Conservation (phyloP, 2,888 invertebrate genomes). For the Frankliniella intonsa region DNA sequence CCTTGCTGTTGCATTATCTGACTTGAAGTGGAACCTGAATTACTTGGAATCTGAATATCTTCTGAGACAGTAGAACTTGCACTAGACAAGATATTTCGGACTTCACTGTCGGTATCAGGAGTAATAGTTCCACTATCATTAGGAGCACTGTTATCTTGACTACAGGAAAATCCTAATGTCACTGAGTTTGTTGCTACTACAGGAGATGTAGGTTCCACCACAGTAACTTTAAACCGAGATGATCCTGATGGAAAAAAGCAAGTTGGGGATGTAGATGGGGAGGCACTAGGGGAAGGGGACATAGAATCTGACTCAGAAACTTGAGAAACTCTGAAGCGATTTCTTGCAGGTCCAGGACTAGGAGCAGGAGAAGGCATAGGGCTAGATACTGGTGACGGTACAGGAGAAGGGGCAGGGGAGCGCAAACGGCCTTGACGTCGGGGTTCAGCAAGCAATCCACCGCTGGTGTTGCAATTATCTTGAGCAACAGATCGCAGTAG, state of each 20-base stretch:
- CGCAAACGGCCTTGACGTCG: constrained; percentile 54
- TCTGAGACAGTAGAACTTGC: background rate
- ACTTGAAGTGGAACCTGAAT: background rate
- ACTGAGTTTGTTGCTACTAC: constrained; percentile 41
- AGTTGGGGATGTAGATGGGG: constrained; percentile 49
- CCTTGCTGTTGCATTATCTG: background rate
- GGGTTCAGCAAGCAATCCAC: constrained; percentile 44
- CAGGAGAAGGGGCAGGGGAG: constrained; percentile 62
- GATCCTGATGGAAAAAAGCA: constrained; percentile 49
- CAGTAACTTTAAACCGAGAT: constrained; percentile 46
- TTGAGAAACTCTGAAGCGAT: constrained; percentile 49
- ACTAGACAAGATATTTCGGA: background rate
- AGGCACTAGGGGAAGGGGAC: constrained; percentile 44
- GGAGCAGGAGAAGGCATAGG: constrained; percentile 53
- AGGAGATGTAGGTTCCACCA: constrained; percentile 41
- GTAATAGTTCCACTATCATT: background rate
- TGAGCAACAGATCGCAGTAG: constrained; percentile 41
- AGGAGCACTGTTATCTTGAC: background rate
- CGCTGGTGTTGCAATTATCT: constrained; percentile 39
- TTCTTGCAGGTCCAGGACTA: constrained; percentile 39
- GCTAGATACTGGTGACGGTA: constrained; percentile 62
- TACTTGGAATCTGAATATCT: background rate
- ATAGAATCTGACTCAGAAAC: constrained; percentile 47
- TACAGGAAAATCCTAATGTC: constrained; percentile 45
- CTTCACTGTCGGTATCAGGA: constrained; percentile 4